Evolutionary conservation across 2,888 invertebrate genomes (phyloP), one percentile per base, ranked within the genome.

Genomic region (Eupithecia exiguata): DNA sequence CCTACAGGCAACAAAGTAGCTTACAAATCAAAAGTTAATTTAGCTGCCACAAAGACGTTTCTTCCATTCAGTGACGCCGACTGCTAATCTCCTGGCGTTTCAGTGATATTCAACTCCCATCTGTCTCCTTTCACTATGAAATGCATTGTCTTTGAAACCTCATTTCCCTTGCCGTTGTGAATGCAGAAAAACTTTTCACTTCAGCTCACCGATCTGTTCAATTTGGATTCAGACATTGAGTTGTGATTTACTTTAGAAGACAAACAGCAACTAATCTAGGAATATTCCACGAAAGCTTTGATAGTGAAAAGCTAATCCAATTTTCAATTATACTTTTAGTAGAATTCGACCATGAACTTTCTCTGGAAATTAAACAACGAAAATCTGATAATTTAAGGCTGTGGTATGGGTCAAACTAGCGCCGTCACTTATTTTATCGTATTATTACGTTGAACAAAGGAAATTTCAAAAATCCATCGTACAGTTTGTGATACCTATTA

Each of bases 71-170:
- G 73, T 72, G 71, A 58, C 70, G 70, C 73, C 38, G 70, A 25
- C 71, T 70, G 75, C 71, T 79, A 79, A 77, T 77, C 77, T 77
- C 66, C 69, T 21, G 72, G 74, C 72, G 75, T 75, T 74, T 79
- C 76, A 78, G 74, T 78, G 71, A 73, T 75, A 73, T 75, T 73
- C 68, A 75, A 71, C 71, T 76, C 71, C 69, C 71, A 71, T 75
- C 63, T 68, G 70, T 75, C 72, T 70, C 75, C 62, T 73, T 76
- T 69, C 76, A 63, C 61, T 35, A 68, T 70, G 70, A 76, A 76
- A 73, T 73, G 76, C 76, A 73, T 76, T 76, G 76, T 76, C 71
- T 76, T 69, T 21, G 66, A 63, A 68, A 61, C 70, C 61, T 76
- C 72, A 76, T 73, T 69, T 72, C 65, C 40, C 68, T 68, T 68